These are phyloP conservation scores for Pseudomyrmex dendroicus DNA, from an alignment of 1,140 invertebrate genomes.

Conservation along the genomic window DNA sequence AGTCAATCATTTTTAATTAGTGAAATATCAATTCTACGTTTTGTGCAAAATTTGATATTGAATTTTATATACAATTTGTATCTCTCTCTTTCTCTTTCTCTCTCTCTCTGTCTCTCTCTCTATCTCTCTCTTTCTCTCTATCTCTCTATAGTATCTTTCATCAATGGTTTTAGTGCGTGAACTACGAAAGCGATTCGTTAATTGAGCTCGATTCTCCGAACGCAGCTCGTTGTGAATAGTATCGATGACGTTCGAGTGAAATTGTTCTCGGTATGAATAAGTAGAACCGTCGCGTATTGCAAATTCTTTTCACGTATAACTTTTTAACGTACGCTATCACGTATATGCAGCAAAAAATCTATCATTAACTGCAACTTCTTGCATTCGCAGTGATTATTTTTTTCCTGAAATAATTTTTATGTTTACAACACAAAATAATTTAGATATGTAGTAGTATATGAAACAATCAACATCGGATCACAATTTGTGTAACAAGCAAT, in stretches of 20 bases:
- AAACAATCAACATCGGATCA: slow-evolving; percentile 1
- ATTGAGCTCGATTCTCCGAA: background rate
- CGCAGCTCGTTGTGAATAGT: background rate
- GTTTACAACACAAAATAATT: background rate
- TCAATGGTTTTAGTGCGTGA: background rate
- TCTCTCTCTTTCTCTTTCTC: too few relatives aligned
- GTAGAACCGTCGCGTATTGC: slow-evolving; percentile 1
- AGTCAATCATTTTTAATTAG: background rate
- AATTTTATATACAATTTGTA: too few relatives aligned
- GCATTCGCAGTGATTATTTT: background rate
- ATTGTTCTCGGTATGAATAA: slow-evolving; percentile 22
- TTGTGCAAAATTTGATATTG: background rate
- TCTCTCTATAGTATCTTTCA: background rate
- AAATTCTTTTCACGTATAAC: slow-evolving; percentile 17
- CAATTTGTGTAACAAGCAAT: background rate
- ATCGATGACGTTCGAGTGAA: slow-evolving; percentile 10
- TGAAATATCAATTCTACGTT: background rate
- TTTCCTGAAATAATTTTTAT: background rate
- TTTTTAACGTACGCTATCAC: slow-evolving; percentile 1
- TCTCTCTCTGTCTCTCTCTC: too few relatives aligned
- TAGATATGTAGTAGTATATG: too few relatives aligned
- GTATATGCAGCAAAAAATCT: slow-evolving; percentile 1
- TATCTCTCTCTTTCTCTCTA: too few relatives aligned
- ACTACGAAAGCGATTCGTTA: background rate
- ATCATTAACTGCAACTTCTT: background rate